Percentiles rank a stretch among this genome's conserved stretches.
phyloP scores from a whole-genome alignment of 2,888 invertebrate genomes.

The Volucella inflata region DNA sequence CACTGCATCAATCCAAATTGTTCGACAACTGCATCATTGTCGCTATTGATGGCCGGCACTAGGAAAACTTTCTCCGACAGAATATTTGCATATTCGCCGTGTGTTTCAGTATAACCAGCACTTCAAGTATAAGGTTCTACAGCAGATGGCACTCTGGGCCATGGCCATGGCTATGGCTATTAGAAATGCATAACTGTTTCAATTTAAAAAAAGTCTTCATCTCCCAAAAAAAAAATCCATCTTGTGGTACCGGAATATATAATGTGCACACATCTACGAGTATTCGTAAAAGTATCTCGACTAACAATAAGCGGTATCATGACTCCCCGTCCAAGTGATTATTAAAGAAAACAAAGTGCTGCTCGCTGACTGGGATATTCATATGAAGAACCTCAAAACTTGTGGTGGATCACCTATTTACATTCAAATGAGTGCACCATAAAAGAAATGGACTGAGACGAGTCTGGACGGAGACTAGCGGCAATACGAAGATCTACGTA shows the following conservation, averaged over 20 bases:
- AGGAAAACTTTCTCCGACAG: slow-evolving; percentile 58
- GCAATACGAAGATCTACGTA: slow-evolving; percentile 1
- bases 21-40: too few species aligned
- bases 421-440: slow-evolving; percentile 65
- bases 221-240: neutral
- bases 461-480: slow-evolving; percentile 40
- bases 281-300: neutral
- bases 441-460: slow-evolving; percentile 72
- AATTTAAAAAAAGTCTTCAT: slow-evolving; percentile 41
- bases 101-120: too few species aligned
- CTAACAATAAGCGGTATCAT: slow-evolving; percentile 45
- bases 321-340: slow-evolving; percentile 58
- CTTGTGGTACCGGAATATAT: slow-evolving; percentile 6
- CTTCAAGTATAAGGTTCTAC: too few species aligned
- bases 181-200: slow-evolving; percentile 53
- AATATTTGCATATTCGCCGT: slow-evolving; percentile 39
- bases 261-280: slow-evolving; percentile 23
- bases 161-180: slow-evolving; percentile 4
- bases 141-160: too few species aligned
- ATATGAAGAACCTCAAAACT: slow-evolving; percentile 38
- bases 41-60: too few species aligned
- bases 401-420: slow-evolving; percentile 65
- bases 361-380: slow-evolving; percentile 16
- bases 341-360: slow-evolving; percentile 49
- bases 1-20: too few species aligned